Evolutionary conservation across 2,888 invertebrate genomes (phyloP).

Genomic region (Brachyopa scutellaris): DNA sequence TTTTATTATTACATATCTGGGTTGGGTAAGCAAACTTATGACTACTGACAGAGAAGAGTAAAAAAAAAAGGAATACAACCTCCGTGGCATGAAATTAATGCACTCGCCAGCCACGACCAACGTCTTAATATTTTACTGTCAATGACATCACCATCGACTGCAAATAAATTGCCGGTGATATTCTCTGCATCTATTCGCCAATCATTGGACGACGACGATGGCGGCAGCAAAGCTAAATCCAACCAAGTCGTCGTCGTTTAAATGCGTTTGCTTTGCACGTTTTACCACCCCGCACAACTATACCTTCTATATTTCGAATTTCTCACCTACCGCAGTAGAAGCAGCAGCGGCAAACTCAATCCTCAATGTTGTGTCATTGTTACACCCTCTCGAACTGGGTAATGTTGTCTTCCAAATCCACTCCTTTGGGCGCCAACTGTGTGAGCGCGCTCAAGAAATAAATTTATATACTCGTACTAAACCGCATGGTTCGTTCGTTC

Average conservation of each 20-base stretch:
- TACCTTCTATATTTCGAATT: slow-evolving; percentile 8
- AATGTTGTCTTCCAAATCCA: slow-evolving; percentile 41
- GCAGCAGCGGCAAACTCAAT: slow-evolving; percentile 7
- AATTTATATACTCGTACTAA: slow-evolving; percentile 39
- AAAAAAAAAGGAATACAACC: neutral
- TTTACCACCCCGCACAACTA: neutral
- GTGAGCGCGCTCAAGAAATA: slow-evolving; percentile 34
- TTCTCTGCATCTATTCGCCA: slow-evolving; percentile 28
- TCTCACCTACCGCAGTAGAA: slow-evolving; percentile 52
- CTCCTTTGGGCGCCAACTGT: slow-evolving; percentile 52
- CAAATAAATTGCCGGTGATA: slow-evolving; percentile 57
- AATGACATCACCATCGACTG: slow-evolving; percentile 61
- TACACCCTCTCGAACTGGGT: slow-evolving; percentile 47
- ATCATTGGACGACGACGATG: neutral
- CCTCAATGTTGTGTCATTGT: slow-evolving; percentile 51
- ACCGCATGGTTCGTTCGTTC: slow-evolving; percentile 31
- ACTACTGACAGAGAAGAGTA: slow-evolving; percentile 1
- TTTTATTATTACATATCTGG: slow-evolving; percentile 14
- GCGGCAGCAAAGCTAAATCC: neutral
- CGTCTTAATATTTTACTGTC: slow-evolving; percentile 57
- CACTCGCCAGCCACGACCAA: slow-evolving; percentile 20
- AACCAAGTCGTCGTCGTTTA: slow-evolving; percentile 9
- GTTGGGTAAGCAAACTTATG: neutral
- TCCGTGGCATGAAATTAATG: slow-evolving; percentile 38
- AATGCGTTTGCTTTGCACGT: slow-evolving; percentile 17